Evolutionary conservation across 2,797 vertebrate genomes (phyloP).

Genomic region (Dendrocincla tyrannina): DNA sequence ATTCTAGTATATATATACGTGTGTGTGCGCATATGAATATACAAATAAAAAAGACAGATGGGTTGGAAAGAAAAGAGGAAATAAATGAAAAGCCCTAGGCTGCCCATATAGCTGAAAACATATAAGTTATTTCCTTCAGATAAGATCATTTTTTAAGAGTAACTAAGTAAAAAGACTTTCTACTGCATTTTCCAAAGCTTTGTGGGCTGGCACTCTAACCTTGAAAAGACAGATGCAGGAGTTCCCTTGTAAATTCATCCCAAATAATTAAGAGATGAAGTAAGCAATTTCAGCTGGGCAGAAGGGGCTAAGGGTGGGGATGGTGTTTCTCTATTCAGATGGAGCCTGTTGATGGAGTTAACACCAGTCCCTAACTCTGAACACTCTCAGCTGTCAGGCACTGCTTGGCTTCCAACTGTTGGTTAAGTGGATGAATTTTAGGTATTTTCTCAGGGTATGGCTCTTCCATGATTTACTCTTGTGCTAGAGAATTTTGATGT

Average conservation of each 20-base stretch:
- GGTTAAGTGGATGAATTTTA: neutral
- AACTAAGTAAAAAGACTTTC: neutral
- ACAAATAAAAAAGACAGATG: neutral
- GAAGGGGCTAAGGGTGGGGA: fast-evolving
- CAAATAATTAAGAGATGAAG: neutral
- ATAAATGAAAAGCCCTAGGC: neutral
- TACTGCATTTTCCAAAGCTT: neutral
- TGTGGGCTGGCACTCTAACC: neutral
- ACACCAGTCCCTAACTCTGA: neutral
- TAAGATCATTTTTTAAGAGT: neutral
- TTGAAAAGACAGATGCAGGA: neutral
- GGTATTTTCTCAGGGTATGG: neutral
- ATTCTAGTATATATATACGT: neutral
- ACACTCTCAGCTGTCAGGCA: neutral
- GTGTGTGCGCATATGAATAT: neutral
- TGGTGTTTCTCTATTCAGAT: neutral
- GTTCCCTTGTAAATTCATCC: neutral
- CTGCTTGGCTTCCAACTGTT: neutral
- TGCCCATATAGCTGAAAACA: neutral
- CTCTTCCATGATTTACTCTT: neutral
- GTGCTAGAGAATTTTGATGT: neutral
- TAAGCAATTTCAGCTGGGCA: neutral
- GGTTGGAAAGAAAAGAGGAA: neutral
- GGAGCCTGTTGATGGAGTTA: neutral
- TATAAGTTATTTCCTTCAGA: neutral